phyloP scores from a whole-genome alignment of 2,113 vertebrate genomes.

The Alaudala cheleensis region DNA sequence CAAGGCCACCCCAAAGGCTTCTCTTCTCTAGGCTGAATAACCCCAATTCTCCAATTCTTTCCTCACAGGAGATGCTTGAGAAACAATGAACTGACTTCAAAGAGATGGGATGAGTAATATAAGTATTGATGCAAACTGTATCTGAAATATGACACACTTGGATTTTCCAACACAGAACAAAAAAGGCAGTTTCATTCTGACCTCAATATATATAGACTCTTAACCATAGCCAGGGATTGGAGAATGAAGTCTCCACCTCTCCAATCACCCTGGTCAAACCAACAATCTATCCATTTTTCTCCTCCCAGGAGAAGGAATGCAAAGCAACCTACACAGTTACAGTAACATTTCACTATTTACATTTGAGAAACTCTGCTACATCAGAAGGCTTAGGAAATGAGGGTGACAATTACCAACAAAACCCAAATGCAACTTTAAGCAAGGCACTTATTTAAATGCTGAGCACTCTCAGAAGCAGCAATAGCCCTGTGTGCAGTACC shows the following conservation, averaged over 20 bases:
- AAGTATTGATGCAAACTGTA: not conserved
- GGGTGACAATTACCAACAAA: not conserved
- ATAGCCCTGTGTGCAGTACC: conserved; percentile 70
- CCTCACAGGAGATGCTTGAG: not conserved
- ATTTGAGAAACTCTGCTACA: no score
- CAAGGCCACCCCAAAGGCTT: not conserved
- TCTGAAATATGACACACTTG: not conserved
- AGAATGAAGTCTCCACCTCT: no score
- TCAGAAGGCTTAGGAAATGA: no score
- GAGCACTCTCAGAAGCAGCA: not conserved
- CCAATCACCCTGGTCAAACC: no score
- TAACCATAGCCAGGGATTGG: no score
- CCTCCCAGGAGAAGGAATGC: no score
- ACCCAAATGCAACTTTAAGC: not conserved
- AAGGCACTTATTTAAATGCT: not conserved
- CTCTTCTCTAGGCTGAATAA: not conserved
- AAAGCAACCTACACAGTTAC: no score
- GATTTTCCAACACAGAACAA: no score
- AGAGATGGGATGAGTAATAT: not conserved
- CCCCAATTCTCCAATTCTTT: not conserved
- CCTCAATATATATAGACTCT: no score
- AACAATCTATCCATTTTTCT: no score
- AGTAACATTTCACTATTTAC: no score
- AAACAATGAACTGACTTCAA: not conserved
- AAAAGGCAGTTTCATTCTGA: no score